Evolutionary conservation across 64 coral and sea anemone species (phyloP), one percentile per base, ranked within the genome.

Genomic region (Hydrozoanthus tunicans): DNA sequence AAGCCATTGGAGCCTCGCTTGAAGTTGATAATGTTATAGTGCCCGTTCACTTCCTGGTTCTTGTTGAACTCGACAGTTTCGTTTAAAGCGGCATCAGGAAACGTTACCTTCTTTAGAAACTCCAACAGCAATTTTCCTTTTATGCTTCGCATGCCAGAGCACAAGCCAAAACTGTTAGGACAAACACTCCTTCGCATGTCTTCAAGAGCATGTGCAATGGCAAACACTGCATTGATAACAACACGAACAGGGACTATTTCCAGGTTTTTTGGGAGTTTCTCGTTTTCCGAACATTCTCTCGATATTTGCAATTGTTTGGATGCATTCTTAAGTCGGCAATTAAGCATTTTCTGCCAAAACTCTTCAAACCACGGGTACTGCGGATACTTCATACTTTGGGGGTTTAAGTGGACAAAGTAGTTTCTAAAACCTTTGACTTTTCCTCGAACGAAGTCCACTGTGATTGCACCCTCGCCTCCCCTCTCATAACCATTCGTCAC

Each of bases 201-300:
- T 79, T 99, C 51, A 24, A 99, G 90, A 9, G 97, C 97, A 93
- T 96, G 88, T 51, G 94, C 94, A 75, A 94, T 91, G 1, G 97
- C 92, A 77, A 94, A 99, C 9, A 99, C 84, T 3, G 97, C 92
- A 81, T 99, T 99, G n/a, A 99, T 95, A 26, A 94, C 83, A 4
- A 95, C 89, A 5, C 94, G 94, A 53, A 99, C 85, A 66, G 97
- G 92, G 1, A 92, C 97, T 66, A 99, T 96, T 17, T 86, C 90
- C 7, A 99, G n/a, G 56, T 95, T 58, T 7, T 11, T 3, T 0
- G 83, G 77, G 7, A 99, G 90, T 27, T 58, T 76, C 14, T 99
- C 94, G 6, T 59, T 74, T 86, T 17, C 20, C 7, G 6, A 5
- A 79, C 97, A 99, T 52, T 83, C 57, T 26, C 6, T 83, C 5